These are phyloP conservation scores for Rhabdornis inornatus DNA, from an alignment of 2,113 vertebrate genomes.

Conservation along the genomic window DNA sequence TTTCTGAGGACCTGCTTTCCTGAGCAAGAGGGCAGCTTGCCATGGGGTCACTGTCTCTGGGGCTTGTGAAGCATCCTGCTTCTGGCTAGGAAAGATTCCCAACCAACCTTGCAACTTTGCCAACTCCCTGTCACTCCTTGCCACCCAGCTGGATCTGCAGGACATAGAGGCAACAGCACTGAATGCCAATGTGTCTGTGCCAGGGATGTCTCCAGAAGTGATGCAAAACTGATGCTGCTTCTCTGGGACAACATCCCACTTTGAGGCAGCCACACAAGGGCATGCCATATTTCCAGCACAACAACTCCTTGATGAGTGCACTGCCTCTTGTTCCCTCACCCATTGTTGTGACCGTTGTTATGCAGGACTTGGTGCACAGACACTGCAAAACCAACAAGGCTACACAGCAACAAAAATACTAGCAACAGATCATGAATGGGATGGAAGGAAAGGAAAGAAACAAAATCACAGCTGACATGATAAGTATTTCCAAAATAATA, in stretches of 20 bases:
- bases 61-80: neutral
- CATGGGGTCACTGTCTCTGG: neutral
- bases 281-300: neutral
- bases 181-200: fast-evolving
- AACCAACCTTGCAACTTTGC: neutral
- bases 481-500: neutral
- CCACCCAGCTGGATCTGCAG: fast-evolving
- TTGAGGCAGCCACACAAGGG: neutral
- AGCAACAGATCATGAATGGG: neutral
- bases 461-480: neutral
- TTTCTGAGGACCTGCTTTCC: neutral
- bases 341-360: neutral
- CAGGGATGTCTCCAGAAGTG: neutral
- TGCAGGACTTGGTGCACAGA: neutral
- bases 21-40: fast-evolving
- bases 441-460: neutral
- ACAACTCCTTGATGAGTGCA: neutral
- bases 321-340: neutral
- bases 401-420: neutral
- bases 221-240: neutral
- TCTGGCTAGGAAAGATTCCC: neutral
- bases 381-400: neutral
- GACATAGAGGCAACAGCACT: fast-evolving
- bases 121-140: neutral
- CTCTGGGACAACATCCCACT: neutral